Evolutionary conservation across 2,113 vertebrate genomes (phyloP).

Genomic region (Polyodon spathula): DNA sequence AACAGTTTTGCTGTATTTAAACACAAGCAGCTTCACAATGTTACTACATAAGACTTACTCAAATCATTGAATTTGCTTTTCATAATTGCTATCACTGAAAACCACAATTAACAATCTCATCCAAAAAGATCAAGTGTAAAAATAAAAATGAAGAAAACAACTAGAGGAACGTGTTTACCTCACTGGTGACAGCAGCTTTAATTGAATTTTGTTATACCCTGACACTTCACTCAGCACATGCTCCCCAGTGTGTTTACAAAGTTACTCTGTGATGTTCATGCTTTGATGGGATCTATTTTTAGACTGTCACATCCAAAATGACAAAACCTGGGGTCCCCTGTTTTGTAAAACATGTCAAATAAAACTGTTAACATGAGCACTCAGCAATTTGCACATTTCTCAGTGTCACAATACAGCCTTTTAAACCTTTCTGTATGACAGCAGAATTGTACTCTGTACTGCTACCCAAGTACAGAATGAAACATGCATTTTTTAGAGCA

Average conservation of each 20-base stretch:
- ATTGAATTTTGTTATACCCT: conserved; percentile 45
- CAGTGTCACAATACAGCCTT: conserved; percentile 29
- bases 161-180: too few relatives aligned
- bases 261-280: conserved; percentile 31
- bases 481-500: conserved; percentile 35
- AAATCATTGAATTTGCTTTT: conserved; percentile 53
- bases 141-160: too few relatives aligned
- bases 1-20: conserved; percentile 41
- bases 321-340: conserved; percentile 42
- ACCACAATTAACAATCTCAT: conserved; percentile 52
- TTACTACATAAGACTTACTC: conserved; percentile 37
- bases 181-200: too few relatives aligned
- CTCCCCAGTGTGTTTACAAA: conserved; percentile 34
- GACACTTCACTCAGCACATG: conserved; percentile 41
- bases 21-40: conserved; percentile 36
- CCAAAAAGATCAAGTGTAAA: too few relatives aligned
- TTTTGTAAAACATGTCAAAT: conserved; percentile 29
- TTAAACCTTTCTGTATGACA: conserved; percentile 55
- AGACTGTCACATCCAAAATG: conserved; percentile 38
- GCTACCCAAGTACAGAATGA: conserved; percentile 46
- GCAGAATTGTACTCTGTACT: conserved; percentile 32
- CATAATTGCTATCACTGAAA: conserved; percentile 44
- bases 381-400: conserved; percentile 38
- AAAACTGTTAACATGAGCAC: conserved; percentile 41
- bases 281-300: conserved; percentile 42